Conservation (phyloP, 2,888 invertebrate species). For the Drosophila mayaguana region DNA sequence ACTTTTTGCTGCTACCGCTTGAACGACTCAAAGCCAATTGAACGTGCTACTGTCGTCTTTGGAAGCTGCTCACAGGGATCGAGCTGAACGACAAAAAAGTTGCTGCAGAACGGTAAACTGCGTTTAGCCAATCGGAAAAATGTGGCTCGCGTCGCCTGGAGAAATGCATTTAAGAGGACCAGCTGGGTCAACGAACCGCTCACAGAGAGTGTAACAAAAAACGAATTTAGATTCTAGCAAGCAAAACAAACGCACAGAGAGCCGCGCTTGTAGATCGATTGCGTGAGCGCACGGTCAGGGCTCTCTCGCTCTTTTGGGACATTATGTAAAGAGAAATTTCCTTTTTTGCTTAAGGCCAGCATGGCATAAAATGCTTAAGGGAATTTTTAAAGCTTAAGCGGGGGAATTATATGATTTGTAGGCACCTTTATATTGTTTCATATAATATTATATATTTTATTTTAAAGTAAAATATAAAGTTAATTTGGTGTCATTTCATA, state of each 20-base stretch:
- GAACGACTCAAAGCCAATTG: conserved; percentile 64
- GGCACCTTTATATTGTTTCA: neutral
- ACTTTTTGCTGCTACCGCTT: conserved; percentile 63
- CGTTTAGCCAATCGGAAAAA: conserved; percentile 44
- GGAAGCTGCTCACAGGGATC: conserved; percentile 8
- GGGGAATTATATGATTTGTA: too few species aligned
- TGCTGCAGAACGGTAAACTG: conserved; percentile 49
- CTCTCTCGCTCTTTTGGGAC: conserved; percentile 1
- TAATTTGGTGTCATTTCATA: neutral
- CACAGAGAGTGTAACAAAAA: conserved; percentile 29
- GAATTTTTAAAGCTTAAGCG: neutral
- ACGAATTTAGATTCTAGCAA: conserved; percentile 30
- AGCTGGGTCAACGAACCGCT: conserved; percentile 73
- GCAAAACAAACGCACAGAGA: conserved; percentile 48
- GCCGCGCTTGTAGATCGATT: neutral
- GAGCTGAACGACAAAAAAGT: conserved; percentile 27
- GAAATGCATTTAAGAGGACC: conserved; percentile 44
- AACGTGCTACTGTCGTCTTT: conserved; percentile 39
- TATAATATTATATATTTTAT: neutral
- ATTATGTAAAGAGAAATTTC: conserved; percentile 8
- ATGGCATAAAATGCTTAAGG: neutral
- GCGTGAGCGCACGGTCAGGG: conserved; percentile 3
- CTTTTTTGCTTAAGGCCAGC: neutral
- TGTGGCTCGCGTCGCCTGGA: conserved; percentile 39
- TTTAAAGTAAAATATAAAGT: neutral